Base-by-base conservation (phyloP, 2,113 vertebrate species). In the Pseudorasbora parva region DNA sequence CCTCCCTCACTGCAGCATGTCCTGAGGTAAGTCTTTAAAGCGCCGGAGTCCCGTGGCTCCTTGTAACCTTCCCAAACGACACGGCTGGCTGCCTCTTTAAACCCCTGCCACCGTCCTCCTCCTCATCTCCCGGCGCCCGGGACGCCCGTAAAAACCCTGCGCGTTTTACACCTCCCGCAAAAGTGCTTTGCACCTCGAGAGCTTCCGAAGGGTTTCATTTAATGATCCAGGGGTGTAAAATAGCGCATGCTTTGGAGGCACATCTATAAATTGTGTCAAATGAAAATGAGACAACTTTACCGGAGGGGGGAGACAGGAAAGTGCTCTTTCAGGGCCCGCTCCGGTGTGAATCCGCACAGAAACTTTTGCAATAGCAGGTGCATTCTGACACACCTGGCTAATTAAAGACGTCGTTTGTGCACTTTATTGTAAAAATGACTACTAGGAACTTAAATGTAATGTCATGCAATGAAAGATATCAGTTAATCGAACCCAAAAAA, bases 251-350 rank as follows among this genome's bases (percentile, higher is more conserved):
- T 87, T 84, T 47, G 54, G 64, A 87, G 62, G 72, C 83, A 57
- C 23, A 15, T 51, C 86, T 54, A 79, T 85, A 82, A 87, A 87
- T 82, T 79, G 79, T 78, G 82, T 78, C 73, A 54, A 79, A 87
- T 62, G 47, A 79, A 85, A 85, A 85, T 68, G 79, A 87, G 83
- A 79, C 86, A 82, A 87, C 64, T 82, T 87, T 84, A 84, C 78
- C 69, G 54, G 72, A 62, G 60, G 23, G 76, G 62, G 27, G 47
- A 59, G 69, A 75, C 73, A 69, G 64, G 82, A 77, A 71, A 69
- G 77, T 76, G 64, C 49, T 81, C 76, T 77, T 75, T 23, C 62
- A 45, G 86, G 82, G 43, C 64, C 49, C 25, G 25, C 27, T 30
- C 23, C 7, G 62, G 77, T 54, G 66, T 74, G 68, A 74, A 47